These are phyloP conservation scores for Myotis vivesi DNA, from an alignment of 2,797 vertebrate genomes.

Conservation along the genomic window DNA sequence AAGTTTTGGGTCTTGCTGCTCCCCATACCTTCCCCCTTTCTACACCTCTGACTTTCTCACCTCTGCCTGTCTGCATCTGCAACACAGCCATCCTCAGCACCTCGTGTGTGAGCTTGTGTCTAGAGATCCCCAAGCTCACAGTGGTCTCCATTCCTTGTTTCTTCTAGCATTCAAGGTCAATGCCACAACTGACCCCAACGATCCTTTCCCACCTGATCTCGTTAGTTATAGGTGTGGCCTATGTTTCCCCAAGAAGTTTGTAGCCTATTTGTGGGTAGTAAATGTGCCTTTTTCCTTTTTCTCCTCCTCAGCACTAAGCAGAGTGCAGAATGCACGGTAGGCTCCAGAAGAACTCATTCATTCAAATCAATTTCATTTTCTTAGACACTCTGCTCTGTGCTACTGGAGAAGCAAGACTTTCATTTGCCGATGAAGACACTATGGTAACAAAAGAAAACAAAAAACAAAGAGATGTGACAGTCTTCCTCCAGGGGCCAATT, in stretches of 20 bases:
- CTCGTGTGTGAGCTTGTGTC: too few species aligned
- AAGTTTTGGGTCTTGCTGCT: neutral
- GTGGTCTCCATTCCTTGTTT: neutral
- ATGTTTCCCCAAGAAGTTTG: neutral
- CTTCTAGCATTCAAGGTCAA: neutral
- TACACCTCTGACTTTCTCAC: neutral
- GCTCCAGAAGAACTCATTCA: neutral
- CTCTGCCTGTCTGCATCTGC: neutral
- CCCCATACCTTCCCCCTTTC: neutral
- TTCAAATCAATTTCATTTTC: neutral
- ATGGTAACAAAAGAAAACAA: neutral
- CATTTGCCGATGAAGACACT: neutral
- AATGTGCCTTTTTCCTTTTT: neutral
- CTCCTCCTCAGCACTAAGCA: neutral
- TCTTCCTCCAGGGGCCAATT: neutral
- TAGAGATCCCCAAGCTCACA: neutral
- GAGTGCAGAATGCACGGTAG: neutral
- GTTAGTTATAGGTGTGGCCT: neutral
- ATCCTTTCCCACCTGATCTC: neutral
- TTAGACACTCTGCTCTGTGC: neutral
- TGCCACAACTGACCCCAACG: neutral
- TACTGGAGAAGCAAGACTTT: neutral
- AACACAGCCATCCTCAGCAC: neutral
- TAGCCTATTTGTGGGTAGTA: neutral
- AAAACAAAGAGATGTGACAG: neutral